phyloP scores from a whole-genome alignment of 2,797 vertebrate genomes.

The Somateria mollissima region DNA sequence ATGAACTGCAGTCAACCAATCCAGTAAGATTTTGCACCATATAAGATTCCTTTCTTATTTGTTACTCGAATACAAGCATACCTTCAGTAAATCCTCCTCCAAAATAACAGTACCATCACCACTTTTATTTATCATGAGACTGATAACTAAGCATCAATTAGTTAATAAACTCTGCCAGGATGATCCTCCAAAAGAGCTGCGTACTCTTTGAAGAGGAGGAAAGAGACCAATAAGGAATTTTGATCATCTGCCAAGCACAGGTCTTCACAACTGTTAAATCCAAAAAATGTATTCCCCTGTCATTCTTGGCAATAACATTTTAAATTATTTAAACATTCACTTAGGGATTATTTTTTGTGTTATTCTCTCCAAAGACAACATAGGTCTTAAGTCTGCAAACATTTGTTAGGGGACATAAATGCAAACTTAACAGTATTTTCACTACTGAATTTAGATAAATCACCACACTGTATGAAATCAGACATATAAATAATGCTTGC shows the following conservation, averaged over 20 bases:
- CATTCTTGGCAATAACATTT: not conserved
- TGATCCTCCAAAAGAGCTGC: not conserved
- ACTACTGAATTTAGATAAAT: not conserved
- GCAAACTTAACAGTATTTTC: not conserved
- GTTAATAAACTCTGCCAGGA: not conserved
- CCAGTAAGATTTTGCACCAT: not conserved
- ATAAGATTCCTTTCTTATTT: not conserved
- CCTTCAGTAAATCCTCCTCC: not conserved
- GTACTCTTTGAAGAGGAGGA: not conserved
- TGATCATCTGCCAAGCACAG: not conserved
- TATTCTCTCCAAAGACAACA: not conserved
- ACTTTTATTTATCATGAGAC: not conserved
- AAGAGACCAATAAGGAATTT: not conserved
- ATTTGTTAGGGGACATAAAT: not conserved
- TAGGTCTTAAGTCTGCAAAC: too few relatives aligned
- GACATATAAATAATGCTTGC: accelerated
- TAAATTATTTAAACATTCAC: not conserved
- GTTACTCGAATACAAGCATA: not conserved
- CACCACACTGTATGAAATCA: not conserved
- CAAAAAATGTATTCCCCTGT: not conserved
- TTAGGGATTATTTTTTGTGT: not conserved
- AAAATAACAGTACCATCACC: not conserved
- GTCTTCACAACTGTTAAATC: not conserved
- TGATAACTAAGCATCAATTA: not conserved
- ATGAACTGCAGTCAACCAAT: accelerated